Evolutionary conservation across 2,113 vertebrate genomes (phyloP).

Genomic region (Tupaia tana): DNA sequence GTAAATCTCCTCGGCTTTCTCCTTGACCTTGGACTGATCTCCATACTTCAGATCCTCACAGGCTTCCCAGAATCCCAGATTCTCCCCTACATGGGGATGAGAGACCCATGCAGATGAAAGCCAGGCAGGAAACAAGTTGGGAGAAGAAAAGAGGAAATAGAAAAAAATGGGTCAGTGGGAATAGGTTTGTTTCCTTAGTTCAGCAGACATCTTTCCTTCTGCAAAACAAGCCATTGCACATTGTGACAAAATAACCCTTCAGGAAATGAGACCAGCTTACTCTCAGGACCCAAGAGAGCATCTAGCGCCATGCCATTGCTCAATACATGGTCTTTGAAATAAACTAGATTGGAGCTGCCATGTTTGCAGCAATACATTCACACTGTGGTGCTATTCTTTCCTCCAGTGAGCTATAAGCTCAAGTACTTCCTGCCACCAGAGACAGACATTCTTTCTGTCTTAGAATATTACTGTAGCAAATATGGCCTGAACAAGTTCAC

Average conservation of each 20-base stretch:
- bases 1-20: constrained; percentile 98
- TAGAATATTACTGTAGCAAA: neutral
- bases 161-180: neutral
- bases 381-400: fast-evolving
- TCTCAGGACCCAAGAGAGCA: neutral
- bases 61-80: constrained; percentile 98
- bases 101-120: neutral
- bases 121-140: neutral
- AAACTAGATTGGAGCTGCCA: fast-evolving
- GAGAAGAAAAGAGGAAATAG: neutral
- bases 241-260: fast-evolving
- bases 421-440: no score
- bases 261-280: fast-evolving
- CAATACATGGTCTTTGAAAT: fast-evolving
- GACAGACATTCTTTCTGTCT: neutral
- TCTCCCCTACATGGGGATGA: constrained; percentile 90
- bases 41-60: constrained; percentile 98
- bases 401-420: neutral
- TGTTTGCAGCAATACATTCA: fast-evolving
- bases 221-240: fast-evolving
- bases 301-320: fast-evolving
- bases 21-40: constrained; percentile 95
- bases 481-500: neutral
- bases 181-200: neutral
- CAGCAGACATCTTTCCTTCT: neutral